Base-by-base conservation (phyloP, 2,113 vertebrate species). In the Bufo bufo region DNA sequence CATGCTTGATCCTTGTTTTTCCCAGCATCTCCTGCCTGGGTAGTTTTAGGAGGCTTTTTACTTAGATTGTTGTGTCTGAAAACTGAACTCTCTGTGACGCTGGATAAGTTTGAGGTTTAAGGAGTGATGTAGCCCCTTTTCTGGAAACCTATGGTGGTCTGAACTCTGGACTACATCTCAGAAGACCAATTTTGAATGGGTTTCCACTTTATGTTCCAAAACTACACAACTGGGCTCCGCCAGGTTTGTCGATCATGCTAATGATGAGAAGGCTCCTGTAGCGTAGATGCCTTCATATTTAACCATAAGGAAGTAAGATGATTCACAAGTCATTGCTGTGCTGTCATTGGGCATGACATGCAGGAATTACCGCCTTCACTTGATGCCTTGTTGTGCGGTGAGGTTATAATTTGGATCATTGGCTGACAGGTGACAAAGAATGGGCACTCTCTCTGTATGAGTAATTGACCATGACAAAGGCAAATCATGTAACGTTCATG, bases 401-500 rank as follows among this genome's bases (percentile, higher is more conserved):
- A 74, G 71, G 71, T 47, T 49, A 49, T 3, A 49, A 2, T 74
- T 49, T 49, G 71, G 71, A 74, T 74, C 71, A 47, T 19, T 74
- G 71, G 49, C 43, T 8, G 71, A 49, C 71, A 33, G 66, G 66
- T 71, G 66, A 71, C 11, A 11, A 74, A 45, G 7, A 17, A 19
- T 3, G 16, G 47, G 71, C 43, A 49, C 43, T 2, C 71, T 74
- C 23, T 16, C 14, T 33, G 33, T 69, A 4, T 69, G 66, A 69
- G n/a, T 72, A 72, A 72, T 47, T 47, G 45, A 74, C 71, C 16
- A 16, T 49, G 33, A 45, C 71, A 72, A 47, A 45, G 43, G 71
- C 43, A 74, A 74, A 74, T 74, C 71, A 16, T 74, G 71, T 74
- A 47, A 74, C 45, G 49, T 74, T 74, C 71, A 74, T 49, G 71